Evolutionary conservation across 2,113 vertebrate species (phyloP).

Genomic region (Oceanodroma tethys): DNA sequence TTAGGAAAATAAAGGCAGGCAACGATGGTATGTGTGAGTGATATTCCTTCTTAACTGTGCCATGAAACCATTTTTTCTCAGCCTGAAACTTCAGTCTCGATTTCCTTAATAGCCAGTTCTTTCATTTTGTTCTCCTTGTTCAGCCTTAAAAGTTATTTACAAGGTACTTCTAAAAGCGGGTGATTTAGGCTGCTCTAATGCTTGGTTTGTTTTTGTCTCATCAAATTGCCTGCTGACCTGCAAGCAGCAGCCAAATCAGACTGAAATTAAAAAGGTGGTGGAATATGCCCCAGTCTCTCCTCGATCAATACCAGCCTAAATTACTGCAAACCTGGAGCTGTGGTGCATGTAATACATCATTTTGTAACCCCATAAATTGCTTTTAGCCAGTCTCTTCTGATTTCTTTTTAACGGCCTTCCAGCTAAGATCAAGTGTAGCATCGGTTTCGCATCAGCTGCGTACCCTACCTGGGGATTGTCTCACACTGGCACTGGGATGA

Average conservation of each 20-base stretch:
- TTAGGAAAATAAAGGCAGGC: constrained; percentile 3
- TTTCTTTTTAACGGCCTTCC: constrained; percentile 51
- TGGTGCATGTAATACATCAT: constrained; percentile 65
- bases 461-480: not conserved
- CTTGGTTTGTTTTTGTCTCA: constrained; percentile 60
- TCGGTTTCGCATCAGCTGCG: not conserved
- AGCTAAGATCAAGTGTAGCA: constrained; percentile 28
- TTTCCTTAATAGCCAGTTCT: constrained; percentile 43
- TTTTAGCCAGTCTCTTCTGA: constrained; percentile 52
- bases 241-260: constrained; percentile 46
- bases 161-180: constrained; percentile 30
- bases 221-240: constrained; percentile 54
- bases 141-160: constrained; percentile 51
- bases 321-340: constrained; percentile 59
- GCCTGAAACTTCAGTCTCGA: constrained; percentile 1
- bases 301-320: constrained; percentile 63
- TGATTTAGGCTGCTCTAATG: constrained; percentile 51
- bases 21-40: not conserved
- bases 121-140: constrained; percentile 51
- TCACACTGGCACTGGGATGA: not conserved
- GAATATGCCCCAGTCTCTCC: constrained; percentile 56
- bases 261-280: constrained; percentile 60
- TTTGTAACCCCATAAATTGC: constrained; percentile 58
- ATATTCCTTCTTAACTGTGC: not conserved
- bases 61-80: constrained; percentile 12